Conservation (phyloP, 2,888 invertebrate species). For the Steinernema scapterisci region DNA sequence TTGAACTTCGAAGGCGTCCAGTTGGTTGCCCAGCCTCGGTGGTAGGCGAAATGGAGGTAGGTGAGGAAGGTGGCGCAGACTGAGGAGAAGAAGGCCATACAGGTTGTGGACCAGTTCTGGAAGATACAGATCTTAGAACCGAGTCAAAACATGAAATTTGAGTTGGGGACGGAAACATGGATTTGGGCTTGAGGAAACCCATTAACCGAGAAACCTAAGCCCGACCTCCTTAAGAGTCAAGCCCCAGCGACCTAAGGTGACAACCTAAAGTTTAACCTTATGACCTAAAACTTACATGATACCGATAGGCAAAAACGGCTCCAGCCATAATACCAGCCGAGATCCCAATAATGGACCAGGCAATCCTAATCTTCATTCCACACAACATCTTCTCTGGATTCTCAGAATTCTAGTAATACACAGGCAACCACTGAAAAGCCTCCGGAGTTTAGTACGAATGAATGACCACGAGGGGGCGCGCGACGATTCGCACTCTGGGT, state of each 20-base stretch:
- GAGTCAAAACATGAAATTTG: no score
- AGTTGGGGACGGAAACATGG: neutral
- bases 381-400: slow-evolving; percentile 37
- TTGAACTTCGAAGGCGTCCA: slow-evolving; percentile 50
- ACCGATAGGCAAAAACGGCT: slow-evolving; percentile 53
- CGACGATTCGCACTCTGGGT: neutral
- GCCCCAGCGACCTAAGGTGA: no score
- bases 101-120: slow-evolving; percentile 60
- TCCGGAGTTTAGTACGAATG: neutral
- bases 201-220: no score
- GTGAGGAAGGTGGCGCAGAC: slow-evolving; percentile 56
- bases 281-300: slow-evolving; percentile 45
- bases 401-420: neutral
- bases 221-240: no score
- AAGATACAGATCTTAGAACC: no score
- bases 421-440: neutral
- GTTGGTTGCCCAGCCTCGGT: slow-evolving; percentile 54
- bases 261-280: no score
- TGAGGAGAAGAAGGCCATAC: slow-evolving; percentile 57
- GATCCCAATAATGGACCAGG: slow-evolving; percentile 58
- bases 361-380: slow-evolving; percentile 44
- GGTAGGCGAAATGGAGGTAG: slow-evolving; percentile 60
- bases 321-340: slow-evolving; percentile 63
- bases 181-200: neutral
- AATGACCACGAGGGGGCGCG: slow-evolving; percentile 23